Conservation (phyloP, 2,888 invertebrate genomes). For the Agriopis aurantiaria region DNA sequence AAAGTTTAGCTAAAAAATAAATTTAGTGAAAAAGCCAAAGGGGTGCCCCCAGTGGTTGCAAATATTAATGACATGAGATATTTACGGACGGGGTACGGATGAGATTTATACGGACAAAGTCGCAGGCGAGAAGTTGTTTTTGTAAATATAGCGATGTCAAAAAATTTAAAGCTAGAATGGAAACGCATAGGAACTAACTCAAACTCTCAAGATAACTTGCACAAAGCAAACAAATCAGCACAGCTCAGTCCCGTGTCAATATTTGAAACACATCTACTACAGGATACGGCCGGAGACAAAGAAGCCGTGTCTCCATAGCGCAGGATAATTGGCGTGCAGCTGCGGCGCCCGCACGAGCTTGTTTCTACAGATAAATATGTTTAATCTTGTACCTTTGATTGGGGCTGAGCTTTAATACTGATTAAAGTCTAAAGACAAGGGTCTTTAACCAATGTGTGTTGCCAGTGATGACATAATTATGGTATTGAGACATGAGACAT, state of each 20-base stretch:
- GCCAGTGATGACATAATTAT: no score
- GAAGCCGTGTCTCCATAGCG: background rate
- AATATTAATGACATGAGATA: no score
- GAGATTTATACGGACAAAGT: no score
- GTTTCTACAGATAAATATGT: conserved; percentile 12
- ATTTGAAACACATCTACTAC: conserved; percentile 12
- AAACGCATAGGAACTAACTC: conserved; percentile 1
- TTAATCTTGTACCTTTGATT: conserved; percentile 8
- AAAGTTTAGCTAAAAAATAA: no score
- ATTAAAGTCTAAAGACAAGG: background rate
- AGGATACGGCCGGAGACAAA: conserved; percentile 14
- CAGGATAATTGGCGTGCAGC: conserved; percentile 11
- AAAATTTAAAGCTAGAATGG: no score
- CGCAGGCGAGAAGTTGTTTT: no score
- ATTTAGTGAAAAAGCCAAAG: no score
- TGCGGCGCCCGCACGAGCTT: conserved; percentile 1
- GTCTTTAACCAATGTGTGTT: no score
- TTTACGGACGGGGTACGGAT: no score
- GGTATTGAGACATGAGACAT: no score
- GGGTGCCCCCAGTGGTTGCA: no score
- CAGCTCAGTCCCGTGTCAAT: conserved; percentile 12
- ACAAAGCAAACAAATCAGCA: conserved; percentile 9
- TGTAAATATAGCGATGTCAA: background rate
- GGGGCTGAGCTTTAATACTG: background rate
- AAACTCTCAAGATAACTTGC: conserved; percentile 1